A percentile compares a stretch with the other conserved stretches of the same genome.
phyloP scores from a whole-genome alignment of 2,888 invertebrate species.

The Stenodera caucasica region DNA sequence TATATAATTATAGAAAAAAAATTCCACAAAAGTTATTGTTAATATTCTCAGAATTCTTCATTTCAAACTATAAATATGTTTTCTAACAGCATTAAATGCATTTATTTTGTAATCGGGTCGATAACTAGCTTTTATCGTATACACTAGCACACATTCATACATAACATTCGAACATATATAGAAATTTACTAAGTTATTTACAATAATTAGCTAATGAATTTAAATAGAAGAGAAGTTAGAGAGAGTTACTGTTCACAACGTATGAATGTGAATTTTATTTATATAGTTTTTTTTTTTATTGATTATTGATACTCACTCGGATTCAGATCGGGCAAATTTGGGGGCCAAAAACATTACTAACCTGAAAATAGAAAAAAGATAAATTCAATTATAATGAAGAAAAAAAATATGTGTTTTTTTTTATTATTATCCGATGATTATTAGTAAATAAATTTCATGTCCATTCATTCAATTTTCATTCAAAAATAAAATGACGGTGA shows the following conservation, averaged over 20 bases:
- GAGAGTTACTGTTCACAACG: too few relatives aligned
- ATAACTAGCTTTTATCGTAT: constrained; percentile 8
- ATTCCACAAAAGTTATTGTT: too few relatives aligned
- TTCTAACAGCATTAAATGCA: constrained; percentile 3
- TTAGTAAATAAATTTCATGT: constrained; percentile 1
- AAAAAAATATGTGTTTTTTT: not conserved
- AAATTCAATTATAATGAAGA: constrained; percentile 1
- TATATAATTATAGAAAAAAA: too few relatives aligned
- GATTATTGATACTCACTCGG: constrained; percentile 41
- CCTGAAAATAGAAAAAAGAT: constrained; percentile 47
- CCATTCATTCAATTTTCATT: constrained; percentile 13
- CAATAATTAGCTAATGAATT: too few relatives aligned
- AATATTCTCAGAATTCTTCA: constrained; percentile 9
- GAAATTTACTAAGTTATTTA: too few relatives aligned
- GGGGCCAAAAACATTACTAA: constrained; percentile 49
- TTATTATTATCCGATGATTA: constrained; percentile 2
- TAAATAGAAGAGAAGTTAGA: not conserved
- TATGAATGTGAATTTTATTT: not conserved
- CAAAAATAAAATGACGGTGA: constrained; percentile 15
- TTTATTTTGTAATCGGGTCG: constrained; percentile 2
- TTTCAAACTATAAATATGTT: constrained; percentile 7
- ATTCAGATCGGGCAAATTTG: constrained; percentile 45
- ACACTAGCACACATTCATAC: not conserved
- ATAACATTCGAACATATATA: not conserved
- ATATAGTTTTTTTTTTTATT: not conserved